Evolutionary conservation across 2,888 invertebrate genomes (phyloP).

Genomic region (Nephrotoma appendiculata): DNA sequence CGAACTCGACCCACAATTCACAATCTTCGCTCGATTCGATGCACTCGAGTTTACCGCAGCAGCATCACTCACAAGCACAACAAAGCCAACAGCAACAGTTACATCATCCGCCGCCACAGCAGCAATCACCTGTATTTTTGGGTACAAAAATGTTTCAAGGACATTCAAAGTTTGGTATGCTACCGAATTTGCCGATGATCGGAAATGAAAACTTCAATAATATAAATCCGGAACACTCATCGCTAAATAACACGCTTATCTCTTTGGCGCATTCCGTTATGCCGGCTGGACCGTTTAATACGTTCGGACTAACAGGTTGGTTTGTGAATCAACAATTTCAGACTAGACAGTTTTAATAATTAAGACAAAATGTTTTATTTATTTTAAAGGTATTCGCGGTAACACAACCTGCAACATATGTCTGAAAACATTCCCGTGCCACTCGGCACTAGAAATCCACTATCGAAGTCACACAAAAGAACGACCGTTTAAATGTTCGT

Average conservation of each 20-base stretch:
- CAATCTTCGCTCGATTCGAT: background rate
- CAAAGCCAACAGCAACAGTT: background rate
- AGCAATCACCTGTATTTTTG: background rate
- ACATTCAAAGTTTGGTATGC: constrained; percentile 31
- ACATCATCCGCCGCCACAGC: background rate
- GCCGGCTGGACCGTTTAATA: constrained; percentile 76
- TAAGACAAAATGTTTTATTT: background rate
- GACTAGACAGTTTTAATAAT: background rate
- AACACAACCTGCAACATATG: constrained; percentile 90
- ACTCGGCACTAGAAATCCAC: constrained; percentile 94
- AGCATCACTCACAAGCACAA: background rate
- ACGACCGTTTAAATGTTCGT: constrained; percentile 89
- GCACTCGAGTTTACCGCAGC: background rate
- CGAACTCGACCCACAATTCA: background rate
- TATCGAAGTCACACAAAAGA: constrained; percentile 94
- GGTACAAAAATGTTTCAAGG: constrained; percentile 5
- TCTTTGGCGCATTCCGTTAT: constrained; percentile 46
- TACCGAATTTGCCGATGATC: constrained; percentile 31
- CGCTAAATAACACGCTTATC: background rate
- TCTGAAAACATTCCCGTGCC: constrained; percentile 98
- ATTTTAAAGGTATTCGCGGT: constrained; percentile 61
- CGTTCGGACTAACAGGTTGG: constrained; percentile 59
- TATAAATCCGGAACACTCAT: constrained; percentile 43
- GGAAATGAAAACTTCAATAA: constrained; percentile 25
- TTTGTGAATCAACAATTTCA: constrained; percentile 9